Base-by-base conservation (phyloP, 1,140 invertebrate species). In the Phymorhynchus buccinoides region DNA sequence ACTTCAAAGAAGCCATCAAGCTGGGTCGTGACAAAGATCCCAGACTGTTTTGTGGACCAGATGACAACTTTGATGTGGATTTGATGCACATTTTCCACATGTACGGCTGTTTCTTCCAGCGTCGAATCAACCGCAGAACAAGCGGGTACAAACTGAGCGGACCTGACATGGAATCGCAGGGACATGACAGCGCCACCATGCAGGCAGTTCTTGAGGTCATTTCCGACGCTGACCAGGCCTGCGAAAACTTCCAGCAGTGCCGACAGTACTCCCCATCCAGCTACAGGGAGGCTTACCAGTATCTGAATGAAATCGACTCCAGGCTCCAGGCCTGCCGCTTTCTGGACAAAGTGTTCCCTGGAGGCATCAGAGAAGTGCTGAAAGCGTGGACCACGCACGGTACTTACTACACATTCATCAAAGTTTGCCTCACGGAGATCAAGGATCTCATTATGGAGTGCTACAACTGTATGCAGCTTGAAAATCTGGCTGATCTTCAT, bases 41-140 rank as follows among this genome's bases (percentile, higher is more conserved):
- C 4, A 84, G 62, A 32, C 12, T 22, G 1, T 37, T 62, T 32
- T 56, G 81, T 52, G 81, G 81, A 30, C 52, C 73, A 9, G 85
- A 86, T 18, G 82, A 86, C 22, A 35, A 48, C 18, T 73, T 42
- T 73, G 84, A 41, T 39, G 18, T 80, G 9, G 86, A 85, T 18
- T 27, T 88, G 41, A 85, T 82, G 56, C 80, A 87, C 85, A 86
- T 88, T 22, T 86, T 85, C 79, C 88, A 88, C 37, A 88, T 88
- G 88, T 87, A 73, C 75, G 88, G 86, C n/a, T 87, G 84, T 62
- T 66, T 86, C 37, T 87, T 87, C 62, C 52, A 82, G 9, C 42
- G 68, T 39, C 27, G 62, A 39, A 52, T 85, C 35, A 68, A 39
- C 73, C 16, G 86, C 83, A 84, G 71, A 73, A 42, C 52, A 39